A percentile compares a stretch with the other conserved stretches of the same genome.
These are phyloP conservation scores for Globia sparganii DNA, from an alignment of 2,888 invertebrate genomes.

Conservation along the genomic window DNA sequence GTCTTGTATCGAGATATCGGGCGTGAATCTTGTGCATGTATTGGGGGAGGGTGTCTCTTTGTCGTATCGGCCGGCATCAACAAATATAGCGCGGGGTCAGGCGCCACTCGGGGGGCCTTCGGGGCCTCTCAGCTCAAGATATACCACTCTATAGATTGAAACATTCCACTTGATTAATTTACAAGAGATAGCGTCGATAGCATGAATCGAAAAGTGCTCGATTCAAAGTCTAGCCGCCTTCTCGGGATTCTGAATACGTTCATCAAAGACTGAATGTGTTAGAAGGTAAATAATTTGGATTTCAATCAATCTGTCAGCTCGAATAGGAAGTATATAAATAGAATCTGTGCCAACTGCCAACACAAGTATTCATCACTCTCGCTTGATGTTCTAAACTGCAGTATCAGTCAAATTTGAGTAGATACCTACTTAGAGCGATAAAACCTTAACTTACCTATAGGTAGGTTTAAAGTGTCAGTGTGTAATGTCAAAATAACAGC, in stretches of 20 bases:
- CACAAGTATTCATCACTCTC: conserved; percentile 31
- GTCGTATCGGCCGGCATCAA: conserved; percentile 72
- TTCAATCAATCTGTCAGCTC: conserved; percentile 37
- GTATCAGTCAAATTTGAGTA: background rate
- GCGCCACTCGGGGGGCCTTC: conserved; percentile 66
- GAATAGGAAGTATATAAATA: conserved; percentile 37
- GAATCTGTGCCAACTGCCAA: conserved; percentile 40
- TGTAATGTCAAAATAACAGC: background rate
- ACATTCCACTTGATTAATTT: conserved; percentile 79
- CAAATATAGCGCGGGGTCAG: conserved; percentile 75
- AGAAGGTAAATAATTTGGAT: conserved; percentile 26
- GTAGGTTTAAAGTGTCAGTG: too few species aligned
- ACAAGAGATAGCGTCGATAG: conserved; percentile 57
- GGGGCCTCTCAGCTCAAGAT: conserved; percentile 69
- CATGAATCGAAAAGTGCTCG: conserved; percentile 7
- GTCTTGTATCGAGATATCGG: conserved; percentile 38
- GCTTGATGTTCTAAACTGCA: conserved; percentile 27
- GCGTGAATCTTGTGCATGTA: conserved; percentile 53
- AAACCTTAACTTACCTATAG: background rate
- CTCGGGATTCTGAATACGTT: conserved; percentile 24
- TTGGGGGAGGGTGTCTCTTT: conserved; percentile 55
- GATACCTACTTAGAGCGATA: background rate
- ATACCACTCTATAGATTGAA: conserved; percentile 72
- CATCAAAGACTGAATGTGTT: conserved; percentile 27
- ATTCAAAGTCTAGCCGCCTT: conserved; percentile 34